Conservation (phyloP, 2,888 invertebrate species). For the Crocallis elinguaria region DNA sequence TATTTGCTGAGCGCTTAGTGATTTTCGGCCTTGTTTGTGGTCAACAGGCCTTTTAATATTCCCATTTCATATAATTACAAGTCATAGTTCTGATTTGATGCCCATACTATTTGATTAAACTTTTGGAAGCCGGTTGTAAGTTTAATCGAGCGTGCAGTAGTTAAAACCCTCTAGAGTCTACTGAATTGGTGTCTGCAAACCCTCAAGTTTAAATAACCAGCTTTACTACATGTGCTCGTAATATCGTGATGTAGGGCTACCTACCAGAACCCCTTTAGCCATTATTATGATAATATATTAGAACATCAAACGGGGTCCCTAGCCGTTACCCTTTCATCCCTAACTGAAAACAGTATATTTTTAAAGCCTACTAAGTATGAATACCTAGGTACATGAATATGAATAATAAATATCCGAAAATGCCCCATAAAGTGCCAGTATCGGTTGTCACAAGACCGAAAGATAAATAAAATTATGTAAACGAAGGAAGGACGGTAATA, state of each 20-base stretch:
- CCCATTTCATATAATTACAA: not conserved
- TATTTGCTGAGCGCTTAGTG: slow-evolving; percentile 1
- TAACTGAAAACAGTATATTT: slow-evolving; percentile 20
- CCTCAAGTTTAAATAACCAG: slow-evolving; percentile 18
- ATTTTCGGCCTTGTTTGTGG: not conserved
- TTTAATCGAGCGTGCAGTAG: slow-evolving; percentile 4
- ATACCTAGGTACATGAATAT: slow-evolving; percentile 5
- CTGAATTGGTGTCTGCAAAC: slow-evolving; percentile 6
- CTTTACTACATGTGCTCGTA: slow-evolving; percentile 15
- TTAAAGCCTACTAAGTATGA: slow-evolving; percentile 1
- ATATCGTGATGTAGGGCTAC: slow-evolving; percentile 17
- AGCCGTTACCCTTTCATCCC: slow-evolving; percentile 8
- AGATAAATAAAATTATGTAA: slow-evolving; percentile 41
- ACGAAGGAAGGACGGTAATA: slow-evolving; percentile 30
- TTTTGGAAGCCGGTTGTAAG: not conserved
- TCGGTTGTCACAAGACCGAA: slow-evolving; percentile 33
- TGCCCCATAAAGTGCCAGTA: slow-evolving; percentile 31
- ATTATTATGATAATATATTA: slow-evolving; percentile 29
- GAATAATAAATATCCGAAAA: slow-evolving; percentile 35
- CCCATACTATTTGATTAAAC: not conserved
- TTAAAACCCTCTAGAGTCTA: slow-evolving; percentile 8
- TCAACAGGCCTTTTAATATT: not conserved
- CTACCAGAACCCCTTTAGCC: slow-evolving; percentile 14
- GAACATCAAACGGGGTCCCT: slow-evolving; percentile 18
- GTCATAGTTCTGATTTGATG: not conserved